Percentiles rank a stretch among this genome's conserved stretches.
phyloP scores from a whole-genome alignment of 2,888 invertebrate genomes.

The Ormia ochracea region DNA sequence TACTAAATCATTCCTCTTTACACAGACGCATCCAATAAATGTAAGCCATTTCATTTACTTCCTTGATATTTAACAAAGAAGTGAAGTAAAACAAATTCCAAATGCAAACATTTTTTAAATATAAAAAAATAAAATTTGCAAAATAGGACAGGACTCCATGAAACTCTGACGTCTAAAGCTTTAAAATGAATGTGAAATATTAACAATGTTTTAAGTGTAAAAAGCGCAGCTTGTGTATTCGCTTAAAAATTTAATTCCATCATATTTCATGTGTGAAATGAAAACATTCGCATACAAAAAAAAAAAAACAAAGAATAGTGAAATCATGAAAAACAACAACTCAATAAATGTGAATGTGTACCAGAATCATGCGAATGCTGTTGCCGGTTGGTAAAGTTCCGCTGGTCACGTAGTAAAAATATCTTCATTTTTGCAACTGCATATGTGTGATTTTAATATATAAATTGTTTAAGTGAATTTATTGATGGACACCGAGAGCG shows the following conservation, averaged over 20 bases:
- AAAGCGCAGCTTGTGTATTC: not conserved
- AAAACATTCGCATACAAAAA: not conserved
- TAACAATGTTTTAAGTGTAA: slow-evolving; percentile 20
- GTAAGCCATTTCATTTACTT: slow-evolving; percentile 37
- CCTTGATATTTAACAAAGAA: slow-evolving; percentile 31
- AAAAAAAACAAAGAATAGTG: not conserved
- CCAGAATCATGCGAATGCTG: not conserved
- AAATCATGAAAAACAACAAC: not conserved
- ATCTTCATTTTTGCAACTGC: not conserved
- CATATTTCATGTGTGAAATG: no score
- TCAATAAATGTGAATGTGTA: slow-evolving; percentile 16
- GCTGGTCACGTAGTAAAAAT: not conserved
- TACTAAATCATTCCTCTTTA: no score
- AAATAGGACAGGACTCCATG: no score
- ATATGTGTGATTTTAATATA: not conserved
- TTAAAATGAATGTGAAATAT: slow-evolving; percentile 25
- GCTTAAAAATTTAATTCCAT: no score
- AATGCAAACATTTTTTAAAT: slow-evolving; percentile 15
- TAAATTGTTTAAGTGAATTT: slow-evolving; percentile 32
- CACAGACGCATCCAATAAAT: not conserved
- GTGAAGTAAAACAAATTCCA: slow-evolving; percentile 35
- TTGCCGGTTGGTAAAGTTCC: not conserved
- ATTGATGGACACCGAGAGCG: slow-evolving; percentile 54
- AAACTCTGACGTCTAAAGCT: slow-evolving; percentile 4
- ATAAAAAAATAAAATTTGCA: slow-evolving; percentile 18